Conservation (phyloP, 1,140 invertebrate genomes). For the Sitodiplosis mosellana region DNA sequence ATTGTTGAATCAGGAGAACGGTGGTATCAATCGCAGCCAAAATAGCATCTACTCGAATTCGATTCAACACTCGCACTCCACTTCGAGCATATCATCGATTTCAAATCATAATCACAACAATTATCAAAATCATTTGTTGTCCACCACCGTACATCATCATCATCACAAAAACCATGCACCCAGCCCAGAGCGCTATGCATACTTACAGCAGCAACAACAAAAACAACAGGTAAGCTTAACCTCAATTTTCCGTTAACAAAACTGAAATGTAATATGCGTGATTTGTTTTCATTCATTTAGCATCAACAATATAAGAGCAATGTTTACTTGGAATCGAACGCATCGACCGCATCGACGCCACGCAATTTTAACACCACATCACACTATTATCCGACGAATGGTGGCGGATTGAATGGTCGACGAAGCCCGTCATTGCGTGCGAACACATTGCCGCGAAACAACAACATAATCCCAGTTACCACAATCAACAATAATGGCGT, state of each 20-base stretch:
- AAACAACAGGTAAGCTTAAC: neutral
- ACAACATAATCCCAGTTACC: neutral
- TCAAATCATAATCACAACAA: slow-evolving; percentile 17
- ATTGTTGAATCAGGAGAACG: slow-evolving; percentile 10
- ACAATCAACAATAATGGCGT: slow-evolving; percentile 4
- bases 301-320: neutral
- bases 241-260: neutral
- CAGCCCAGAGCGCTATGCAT: slow-evolving; percentile 1
- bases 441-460: slow-evolving; percentile 47
- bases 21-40: slow-evolving; percentile 12
- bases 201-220: slow-evolving; percentile 1
- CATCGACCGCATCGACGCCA: neutral
- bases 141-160: slow-evolving; percentile 1
- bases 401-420: neutral
- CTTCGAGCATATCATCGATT: slow-evolving; percentile 28
- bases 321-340: neutral
- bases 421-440: slow-evolving; percentile 27
- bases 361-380: slow-evolving; percentile 1
- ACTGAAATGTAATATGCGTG: neutral
- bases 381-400: neutral
- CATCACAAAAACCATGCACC: neutral
- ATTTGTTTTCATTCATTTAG: neutral
- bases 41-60: slow-evolving; percentile 12
- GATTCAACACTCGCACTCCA: slow-evolving; percentile 28
- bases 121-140: slow-evolving; percentile 3